A percentile compares a stretch with the other conserved stretches of the same genome.
Evolutionary conservation across 2,888 invertebrate genomes (phyloP).

Genomic region (Crocallis elinguaria): DNA sequence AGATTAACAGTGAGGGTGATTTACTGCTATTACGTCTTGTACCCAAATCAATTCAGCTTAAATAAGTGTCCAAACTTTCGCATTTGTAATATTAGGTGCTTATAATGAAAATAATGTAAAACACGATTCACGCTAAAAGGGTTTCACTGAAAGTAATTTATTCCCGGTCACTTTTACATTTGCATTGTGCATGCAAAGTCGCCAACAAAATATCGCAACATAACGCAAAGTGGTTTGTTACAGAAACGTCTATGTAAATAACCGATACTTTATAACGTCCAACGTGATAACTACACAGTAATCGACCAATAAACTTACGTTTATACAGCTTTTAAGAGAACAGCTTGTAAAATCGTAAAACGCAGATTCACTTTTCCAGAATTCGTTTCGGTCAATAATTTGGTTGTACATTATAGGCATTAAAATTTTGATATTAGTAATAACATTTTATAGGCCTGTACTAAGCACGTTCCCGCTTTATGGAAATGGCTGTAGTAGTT

Average conservation of each 20-base stretch:
- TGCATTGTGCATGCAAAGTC: constrained; percentile 8
- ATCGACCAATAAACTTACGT: constrained; percentile 50
- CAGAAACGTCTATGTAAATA: constrained; percentile 41
- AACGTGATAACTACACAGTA: constrained; percentile 50
- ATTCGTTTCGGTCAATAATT: constrained; percentile 48
- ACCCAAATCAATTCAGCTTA: no score
- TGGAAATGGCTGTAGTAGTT: constrained; percentile 27
- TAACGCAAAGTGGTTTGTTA: constrained; percentile 33
- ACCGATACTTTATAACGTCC: constrained; percentile 45
- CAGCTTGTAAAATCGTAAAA: constrained; percentile 49
- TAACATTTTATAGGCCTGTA: constrained; percentile 32
- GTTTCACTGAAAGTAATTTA: constrained; percentile 16
- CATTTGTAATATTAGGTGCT: no score
- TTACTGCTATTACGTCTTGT: no score
- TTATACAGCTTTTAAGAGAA: constrained; percentile 46
- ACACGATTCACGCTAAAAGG: constrained; percentile 7
- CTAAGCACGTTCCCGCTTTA: constrained; percentile 29
- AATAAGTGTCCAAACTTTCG: no score
- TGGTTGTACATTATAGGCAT: constrained; percentile 34
- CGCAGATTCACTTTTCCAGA: constrained; percentile 42
- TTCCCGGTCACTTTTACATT: constrained; percentile 7
- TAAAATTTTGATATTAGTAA: constrained; percentile 30
- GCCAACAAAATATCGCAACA: constrained; percentile 20
- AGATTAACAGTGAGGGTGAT: no score
- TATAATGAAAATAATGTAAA: constrained; percentile 4